Conservation (phyloP, 2,797 vertebrate genomes). For the Chromobotia macracanthus region DNA sequence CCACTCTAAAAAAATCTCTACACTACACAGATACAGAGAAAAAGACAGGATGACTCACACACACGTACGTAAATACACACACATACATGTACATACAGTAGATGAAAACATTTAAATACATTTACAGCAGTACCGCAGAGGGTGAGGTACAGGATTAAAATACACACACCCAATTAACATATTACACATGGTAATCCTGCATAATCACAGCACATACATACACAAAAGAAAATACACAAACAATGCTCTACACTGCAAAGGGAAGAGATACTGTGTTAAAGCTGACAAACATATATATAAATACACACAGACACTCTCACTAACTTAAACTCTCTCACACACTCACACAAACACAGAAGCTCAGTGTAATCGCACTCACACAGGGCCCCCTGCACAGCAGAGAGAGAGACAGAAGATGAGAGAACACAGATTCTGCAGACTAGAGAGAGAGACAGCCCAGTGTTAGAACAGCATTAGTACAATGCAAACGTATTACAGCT, state of each 20-base stretch:
- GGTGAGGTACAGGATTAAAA: constrained; percentile 44
- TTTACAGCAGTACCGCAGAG: constrained; percentile 27
- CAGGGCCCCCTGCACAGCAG: constrained; percentile 61
- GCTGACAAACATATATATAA: constrained; percentile 22
- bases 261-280: constrained; percentile 55
- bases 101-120: constrained; percentile 34
- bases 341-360: constrained; percentile 54
- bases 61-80: constrained; percentile 48
- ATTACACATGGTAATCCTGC: constrained; percentile 42
- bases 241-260: constrained; percentile 49
- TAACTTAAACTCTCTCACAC: constrained; percentile 1
- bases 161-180: constrained; percentile 29
- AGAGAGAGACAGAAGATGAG: constrained; percentile 61
- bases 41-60: constrained; percentile 7
- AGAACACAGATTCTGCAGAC: constrained; percentile 59
- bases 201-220: constrained; percentile 38
- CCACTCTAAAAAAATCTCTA: constrained; percentile 80
- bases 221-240: constrained; percentile 46
- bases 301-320: constrained; percentile 17
- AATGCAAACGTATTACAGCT: constrained; percentile 52
- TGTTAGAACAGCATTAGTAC: constrained; percentile 56
- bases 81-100: constrained; percentile 30
- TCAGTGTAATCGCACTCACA: constrained; percentile 61
- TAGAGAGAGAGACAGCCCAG: constrained; percentile 59
- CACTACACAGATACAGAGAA: constrained; percentile 60